Base-by-base conservation (phyloP, 2,888 invertebrate genomes). In the Ichneumoninae sp. region DNA sequence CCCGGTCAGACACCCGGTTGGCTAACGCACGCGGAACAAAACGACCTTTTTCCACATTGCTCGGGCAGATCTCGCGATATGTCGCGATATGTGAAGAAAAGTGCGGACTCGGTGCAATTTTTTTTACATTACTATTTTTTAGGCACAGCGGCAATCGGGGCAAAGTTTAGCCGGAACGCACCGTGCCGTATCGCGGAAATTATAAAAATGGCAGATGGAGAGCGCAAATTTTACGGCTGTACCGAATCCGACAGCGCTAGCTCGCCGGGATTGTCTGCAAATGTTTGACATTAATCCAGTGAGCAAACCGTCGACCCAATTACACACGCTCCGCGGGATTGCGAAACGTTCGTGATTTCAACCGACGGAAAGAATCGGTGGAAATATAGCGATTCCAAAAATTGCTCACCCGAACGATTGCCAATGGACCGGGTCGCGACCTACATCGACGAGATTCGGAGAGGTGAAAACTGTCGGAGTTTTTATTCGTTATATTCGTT, bases 221-320 rank as follows among this genome's bases (percentile, higher is more conserved):
- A 62, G 16, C 60, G 30, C 26, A 26, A 60, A 60, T 26, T 30
- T 54, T 8, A 54, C 54, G 19, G 22, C 54, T 54, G 22, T 8
- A 16, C 44, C 52, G 62, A 62, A 26, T 71, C 36, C 5, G 13
- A 8, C 19, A 19, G 16, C 36, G 47, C 40, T 57, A 60, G 36
- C 54, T 54, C 36, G 54, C 6, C 22, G 40, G 40, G 81, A 87
- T 87, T 87, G 82, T 86, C 83, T 85, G 84, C 40, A 84, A 84
- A 86, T 86, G 54, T 78, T 81, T 77, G 83, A 83, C 87, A 85
- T 86, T 86, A 87, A 85, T 86, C 83, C 77, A 79, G 77, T 72
- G 65, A 80, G 78, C 86, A 74, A 82, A 84, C 77, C 78, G 76
- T 72, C 85, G 84, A 84, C 80, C 82, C 57, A 82, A 77, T 82